phyloP scores from a whole-genome alignment of 1,140 invertebrate genomes.

The Papilio polyxenes region DNA sequence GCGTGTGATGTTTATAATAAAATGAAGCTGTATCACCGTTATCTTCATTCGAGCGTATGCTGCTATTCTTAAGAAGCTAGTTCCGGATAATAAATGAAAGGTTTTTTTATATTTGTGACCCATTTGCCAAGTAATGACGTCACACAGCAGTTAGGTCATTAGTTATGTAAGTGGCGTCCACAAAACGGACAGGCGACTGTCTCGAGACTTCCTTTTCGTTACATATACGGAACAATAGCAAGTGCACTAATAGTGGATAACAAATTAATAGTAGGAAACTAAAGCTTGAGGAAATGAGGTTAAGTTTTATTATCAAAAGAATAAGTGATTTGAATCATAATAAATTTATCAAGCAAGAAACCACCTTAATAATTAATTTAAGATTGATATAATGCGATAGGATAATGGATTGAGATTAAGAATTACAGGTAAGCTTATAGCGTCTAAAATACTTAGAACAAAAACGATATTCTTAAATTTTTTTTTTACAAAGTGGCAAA shows the following conservation, averaged over 20 bases:
- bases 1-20: too few species aligned
- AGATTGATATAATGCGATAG: too few species aligned
- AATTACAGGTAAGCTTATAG: too few species aligned
- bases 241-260: not conserved
- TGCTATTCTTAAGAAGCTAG: too few species aligned
- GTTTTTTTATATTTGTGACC: not conserved
- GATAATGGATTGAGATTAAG: too few species aligned
- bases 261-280: not conserved
- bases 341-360: too few species aligned
- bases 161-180: slow-evolving; percentile 4
- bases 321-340: not conserved
- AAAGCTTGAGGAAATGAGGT: not conserved
- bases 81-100: not conserved
- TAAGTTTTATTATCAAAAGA: not conserved
- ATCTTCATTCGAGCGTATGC: too few species aligned
- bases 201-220: not conserved
- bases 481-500: too few species aligned
- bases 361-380: too few species aligned
- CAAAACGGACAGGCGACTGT: slow-evolving; percentile 12
- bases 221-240: slow-evolving; percentile 18
- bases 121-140: not conserved
- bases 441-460: too few species aligned
- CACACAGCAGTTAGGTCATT: not conserved
- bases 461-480: too few species aligned
- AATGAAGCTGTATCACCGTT: too few species aligned